Base-by-base conservation (phyloP, 53 echinoderm and acorn worm species). In the Echinarachnius parma region DNA sequence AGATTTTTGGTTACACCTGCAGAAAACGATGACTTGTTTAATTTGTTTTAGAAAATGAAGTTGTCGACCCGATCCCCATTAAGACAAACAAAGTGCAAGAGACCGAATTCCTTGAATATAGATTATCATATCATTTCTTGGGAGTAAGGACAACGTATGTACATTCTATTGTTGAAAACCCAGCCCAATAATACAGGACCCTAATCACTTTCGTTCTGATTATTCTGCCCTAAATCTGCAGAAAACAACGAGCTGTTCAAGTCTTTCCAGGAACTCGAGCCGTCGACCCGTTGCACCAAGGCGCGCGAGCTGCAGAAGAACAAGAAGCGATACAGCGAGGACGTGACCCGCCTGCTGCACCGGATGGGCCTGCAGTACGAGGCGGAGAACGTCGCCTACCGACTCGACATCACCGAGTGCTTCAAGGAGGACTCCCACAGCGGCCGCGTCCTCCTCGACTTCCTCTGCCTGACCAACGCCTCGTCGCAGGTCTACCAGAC, bases 391-490 rank as follows among this genome's bases (percentile, higher is more conserved):
- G 88, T 88, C 56, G 45, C 61, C 34, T 88, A 88, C 61, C 65
- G 66, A 25, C 80, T 88, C 18, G 92, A 92, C 60, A 75, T 92
- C 16, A 86, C 89, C 44, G 86, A 85, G 36, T 92, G 92, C 66
- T 85, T 92, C 64, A 75, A 76, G 27, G 60, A 75, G 11, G 48
- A 44, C 16, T 83, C 87, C 9, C 49, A 81, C 35, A 59, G 64
- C 33, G 92, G 92, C 20, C 78, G 78, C 34, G 48, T 78, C 28
- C 79, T 92, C 13, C 60, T 92, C 19, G 88, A 92, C 64, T 92
- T 91, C 66, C 79, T 91, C 59, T 91, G 91, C 72, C 80, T 91
- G 66, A 91, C 91, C 70, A 91, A 91, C 78, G 91, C 86, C 61
- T 81, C 91, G 9, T 81, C 91, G 9, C 80, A 81, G n/a, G 80